phyloP scores from a whole-genome alignment of 2,113 vertebrate genomes.

The Eretmochelys imbricata region DNA sequence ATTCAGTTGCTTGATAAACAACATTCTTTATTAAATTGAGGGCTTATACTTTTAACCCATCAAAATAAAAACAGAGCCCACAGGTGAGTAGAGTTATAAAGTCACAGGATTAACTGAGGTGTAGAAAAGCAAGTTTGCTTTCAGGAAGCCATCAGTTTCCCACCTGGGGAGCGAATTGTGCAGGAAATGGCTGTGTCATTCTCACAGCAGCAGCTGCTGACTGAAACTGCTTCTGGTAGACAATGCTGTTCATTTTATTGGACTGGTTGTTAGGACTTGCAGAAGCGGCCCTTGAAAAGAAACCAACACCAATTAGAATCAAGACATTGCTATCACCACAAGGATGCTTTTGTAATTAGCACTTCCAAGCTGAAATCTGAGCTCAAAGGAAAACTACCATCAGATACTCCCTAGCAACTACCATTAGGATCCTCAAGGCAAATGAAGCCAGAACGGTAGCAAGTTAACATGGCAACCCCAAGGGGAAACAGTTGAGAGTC shows the following conservation, averaged over 20 bases:
- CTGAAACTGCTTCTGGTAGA: constrained; percentile 99
- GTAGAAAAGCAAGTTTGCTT: neutral
- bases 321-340: neutral
- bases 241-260: constrained; percentile 97
- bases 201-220: constrained; percentile 88
- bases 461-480: neutral
- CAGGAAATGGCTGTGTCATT: constrained; percentile 92
- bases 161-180: constrained; percentile 97
- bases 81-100: neutral
- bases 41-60: neutral
- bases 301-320: constrained; percentile 57
- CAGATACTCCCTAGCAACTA: neutral
- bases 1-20: neutral
- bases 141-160: constrained; percentile 50
- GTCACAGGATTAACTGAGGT: neutral
- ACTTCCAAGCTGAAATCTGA: neutral
- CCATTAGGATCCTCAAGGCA: neutral
- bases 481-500: neutral
- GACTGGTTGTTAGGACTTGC: constrained; percentile 98
- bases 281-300: constrained; percentile 89
- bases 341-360: neutral
- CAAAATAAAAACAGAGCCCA: neutral
- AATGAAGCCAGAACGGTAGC: neutral
- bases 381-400: neutral
- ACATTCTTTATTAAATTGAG: neutral